phyloP scores from a whole-genome alignment of 2,797 vertebrate species.

The Cirrhinus mrigala region DNA sequence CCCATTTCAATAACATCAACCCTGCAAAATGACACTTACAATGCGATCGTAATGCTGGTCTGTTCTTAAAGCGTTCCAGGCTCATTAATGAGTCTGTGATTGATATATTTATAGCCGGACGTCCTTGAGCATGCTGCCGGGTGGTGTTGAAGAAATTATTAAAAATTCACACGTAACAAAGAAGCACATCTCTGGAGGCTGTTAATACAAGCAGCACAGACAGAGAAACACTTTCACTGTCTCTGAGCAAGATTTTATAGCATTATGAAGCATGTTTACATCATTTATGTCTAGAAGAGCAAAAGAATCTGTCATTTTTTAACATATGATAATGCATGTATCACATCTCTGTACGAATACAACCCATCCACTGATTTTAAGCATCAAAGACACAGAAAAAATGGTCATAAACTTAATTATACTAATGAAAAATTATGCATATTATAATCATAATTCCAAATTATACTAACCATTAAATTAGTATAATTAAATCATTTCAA shows the following conservation, averaged over 20 bases:
- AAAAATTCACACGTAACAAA: conserved; percentile 13
- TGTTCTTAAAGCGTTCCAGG: conserved; percentile 42
- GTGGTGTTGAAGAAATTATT: conserved; percentile 3
- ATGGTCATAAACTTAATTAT: neutral
- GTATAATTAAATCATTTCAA: no score
- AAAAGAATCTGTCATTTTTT: neutral
- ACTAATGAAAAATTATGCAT: no score
- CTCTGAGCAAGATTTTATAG: neutral
- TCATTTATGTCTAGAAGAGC: neutral
- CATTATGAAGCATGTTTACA: conserved; percentile 5
- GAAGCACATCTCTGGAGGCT: neutral
- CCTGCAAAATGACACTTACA: neutral
- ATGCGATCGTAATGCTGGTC: conserved; percentile 6
- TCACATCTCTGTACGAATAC: neutral
- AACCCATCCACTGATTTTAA: neutral
- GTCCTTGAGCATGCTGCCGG: conserved; percentile 30
- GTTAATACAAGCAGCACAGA: neutral
- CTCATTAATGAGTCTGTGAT: conserved; percentile 44
- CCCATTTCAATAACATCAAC: neutral
- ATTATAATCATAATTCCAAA: no score
- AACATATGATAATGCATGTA: neutral
- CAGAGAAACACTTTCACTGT: neutral
- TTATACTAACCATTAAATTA: no score
- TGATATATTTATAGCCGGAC: conserved; percentile 43
- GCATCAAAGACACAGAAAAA: neutral